phyloP scores from a whole-genome alignment of 2,888 invertebrate genomes.

The Caenorhabditis sp. region DNA sequence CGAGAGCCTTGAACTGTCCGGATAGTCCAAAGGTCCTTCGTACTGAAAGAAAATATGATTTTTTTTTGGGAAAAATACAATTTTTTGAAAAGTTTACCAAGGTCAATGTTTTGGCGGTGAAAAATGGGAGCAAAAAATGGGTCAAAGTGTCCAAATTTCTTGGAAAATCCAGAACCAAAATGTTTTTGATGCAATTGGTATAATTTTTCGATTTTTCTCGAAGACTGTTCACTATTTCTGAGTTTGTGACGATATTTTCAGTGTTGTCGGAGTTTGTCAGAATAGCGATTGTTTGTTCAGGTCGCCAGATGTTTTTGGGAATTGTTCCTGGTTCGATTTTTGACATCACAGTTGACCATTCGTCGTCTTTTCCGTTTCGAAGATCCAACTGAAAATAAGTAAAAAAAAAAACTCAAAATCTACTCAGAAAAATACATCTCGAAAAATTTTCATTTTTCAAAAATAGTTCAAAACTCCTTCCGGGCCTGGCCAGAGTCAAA shows the following conservation, averaged over 20 bases:
- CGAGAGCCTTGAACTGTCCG: slow-evolving; percentile 47
- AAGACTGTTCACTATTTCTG: not conserved
- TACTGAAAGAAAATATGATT: too few relatives aligned
- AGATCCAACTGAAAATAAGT: slow-evolving; percentile 2
- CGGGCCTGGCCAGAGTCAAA: too few relatives aligned
- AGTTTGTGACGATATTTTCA: not conserved
- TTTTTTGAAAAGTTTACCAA: slow-evolving; percentile 11
- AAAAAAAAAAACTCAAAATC: not conserved
- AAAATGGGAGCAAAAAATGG: slow-evolving; percentile 24
- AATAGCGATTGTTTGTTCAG: not conserved
- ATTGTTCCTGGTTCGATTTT: slow-evolving; percentile 5
- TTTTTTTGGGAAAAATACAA: not conserved
- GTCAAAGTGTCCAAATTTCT: not conserved
- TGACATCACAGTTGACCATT: slow-evolving; percentile 33
- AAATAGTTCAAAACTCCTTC: too few relatives aligned
- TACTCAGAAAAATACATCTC: not conserved
- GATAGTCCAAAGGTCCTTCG: slow-evolving; percentile 51
- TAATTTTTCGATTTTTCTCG: not conserved
- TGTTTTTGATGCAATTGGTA: not conserved
- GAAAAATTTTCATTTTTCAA: too few relatives aligned
- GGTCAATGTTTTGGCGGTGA: slow-evolving; percentile 23
- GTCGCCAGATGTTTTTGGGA: not conserved
- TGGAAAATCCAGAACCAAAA: not conserved
- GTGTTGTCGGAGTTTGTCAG: not conserved
- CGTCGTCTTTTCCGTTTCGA: slow-evolving; percentile 22